Evolutionary conservation across 2,797 vertebrate genomes (phyloP).

Genomic region (Coluber constrictor): DNA sequence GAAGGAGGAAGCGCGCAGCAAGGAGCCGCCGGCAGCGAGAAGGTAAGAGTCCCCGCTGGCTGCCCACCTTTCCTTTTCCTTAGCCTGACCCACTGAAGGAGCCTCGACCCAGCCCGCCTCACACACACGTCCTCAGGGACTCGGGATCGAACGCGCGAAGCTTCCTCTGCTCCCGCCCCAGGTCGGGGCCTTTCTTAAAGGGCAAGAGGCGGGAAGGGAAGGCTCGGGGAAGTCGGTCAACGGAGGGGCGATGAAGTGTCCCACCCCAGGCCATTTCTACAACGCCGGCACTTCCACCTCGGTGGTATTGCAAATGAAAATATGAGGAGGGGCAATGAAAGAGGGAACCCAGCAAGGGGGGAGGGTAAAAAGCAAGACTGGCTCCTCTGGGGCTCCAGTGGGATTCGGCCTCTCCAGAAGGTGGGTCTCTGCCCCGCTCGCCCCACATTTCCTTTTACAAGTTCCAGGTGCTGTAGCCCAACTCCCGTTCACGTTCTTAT

Average conservation of each 20-base stretch:
- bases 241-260: not conserved
- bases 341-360: not conserved
- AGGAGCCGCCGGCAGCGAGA: not conserved
- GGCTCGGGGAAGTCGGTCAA: not conserved
- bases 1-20: not conserved
- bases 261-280: not conserved
- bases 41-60: not conserved
- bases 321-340: too few relatives aligned
- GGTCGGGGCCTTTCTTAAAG: not conserved
- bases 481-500: fast-evolving
- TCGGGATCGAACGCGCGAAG: too few relatives aligned
- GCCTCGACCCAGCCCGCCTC: too few relatives aligned
- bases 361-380: not conserved
- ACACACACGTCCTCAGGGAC: too few relatives aligned
- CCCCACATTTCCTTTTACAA: too few relatives aligned
- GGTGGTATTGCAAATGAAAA: not conserved
- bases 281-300: not conserved
- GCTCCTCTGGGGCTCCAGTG: too few relatives aligned
- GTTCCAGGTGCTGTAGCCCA: not conserved
- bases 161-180: too few relatives aligned
- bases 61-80: not conserved
- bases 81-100: not conserved
- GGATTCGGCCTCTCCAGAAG: not conserved
- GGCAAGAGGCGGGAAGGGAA: not conserved
- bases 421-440: not conserved